Percentiles rank a stretch among this genome's conserved stretches.
Evolutionary conservation across 2,113 vertebrate species (phyloP).

Genomic region (Megaleporinus macrocephalus): DNA sequence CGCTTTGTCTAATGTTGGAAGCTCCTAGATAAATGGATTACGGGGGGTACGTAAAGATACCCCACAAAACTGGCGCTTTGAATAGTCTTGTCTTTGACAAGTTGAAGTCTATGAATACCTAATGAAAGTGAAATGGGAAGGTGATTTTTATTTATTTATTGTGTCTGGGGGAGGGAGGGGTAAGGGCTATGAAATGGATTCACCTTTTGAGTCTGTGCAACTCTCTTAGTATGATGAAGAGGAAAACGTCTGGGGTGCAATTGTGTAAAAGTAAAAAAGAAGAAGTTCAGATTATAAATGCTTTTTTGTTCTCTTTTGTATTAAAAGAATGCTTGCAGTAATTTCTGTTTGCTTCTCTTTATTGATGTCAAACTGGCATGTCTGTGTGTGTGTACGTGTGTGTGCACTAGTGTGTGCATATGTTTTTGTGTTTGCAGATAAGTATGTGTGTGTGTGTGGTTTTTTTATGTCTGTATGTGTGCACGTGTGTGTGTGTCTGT

Average conservation of each 20-base stretch:
- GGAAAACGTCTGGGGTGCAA: conserved; percentile 76
- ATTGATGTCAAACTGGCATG: neutral
- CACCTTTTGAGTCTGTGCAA: conserved; percentile 82
- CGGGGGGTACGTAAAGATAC: conserved; percentile 43
- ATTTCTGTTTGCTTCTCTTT: conserved; percentile 62
- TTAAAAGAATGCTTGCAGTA: conserved; percentile 99
- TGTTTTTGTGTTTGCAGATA: too few species aligned
- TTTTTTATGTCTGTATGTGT: too few species aligned
- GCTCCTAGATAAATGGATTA: conserved; percentile 62
- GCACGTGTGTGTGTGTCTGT: neutral
- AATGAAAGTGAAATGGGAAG: conserved; percentile 71
- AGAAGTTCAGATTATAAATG: conserved; percentile 81
- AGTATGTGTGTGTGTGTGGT: too few species aligned
- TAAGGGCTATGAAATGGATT: conserved; percentile 57
- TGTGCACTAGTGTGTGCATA: too few species aligned
- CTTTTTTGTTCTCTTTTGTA: conserved; percentile 89
- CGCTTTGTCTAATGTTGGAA: conserved; percentile 62
- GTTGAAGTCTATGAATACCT: conserved; percentile 69
- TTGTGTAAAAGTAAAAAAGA: conserved; percentile 85
- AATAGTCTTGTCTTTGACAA: conserved; percentile 60
- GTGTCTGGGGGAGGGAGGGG: conserved; percentile 74
- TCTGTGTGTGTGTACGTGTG: conserved; percentile 15
- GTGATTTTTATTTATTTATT: conserved; percentile 96
- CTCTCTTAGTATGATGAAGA: conserved; percentile 83
- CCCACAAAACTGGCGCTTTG: conserved; percentile 67